Conservation (phyloP, 1,140 invertebrate genomes). For the Drosophila sucinea region DNA sequence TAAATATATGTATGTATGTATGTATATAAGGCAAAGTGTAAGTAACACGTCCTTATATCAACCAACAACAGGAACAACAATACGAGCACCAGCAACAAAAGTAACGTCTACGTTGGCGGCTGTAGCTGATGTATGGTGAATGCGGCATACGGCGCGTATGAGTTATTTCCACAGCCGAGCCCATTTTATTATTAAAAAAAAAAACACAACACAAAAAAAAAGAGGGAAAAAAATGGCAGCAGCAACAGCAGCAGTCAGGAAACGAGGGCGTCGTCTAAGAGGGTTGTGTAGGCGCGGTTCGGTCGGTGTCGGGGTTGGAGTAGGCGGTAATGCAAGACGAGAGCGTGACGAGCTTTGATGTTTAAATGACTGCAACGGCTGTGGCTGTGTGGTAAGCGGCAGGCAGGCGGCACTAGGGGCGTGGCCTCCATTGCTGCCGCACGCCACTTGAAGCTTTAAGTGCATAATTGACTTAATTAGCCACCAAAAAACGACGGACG, state of each 20-base stretch:
- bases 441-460: constrained; percentile 75
- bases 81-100: constrained; percentile 36
- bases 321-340: constrained; percentile 27
- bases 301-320: constrained; percentile 1
- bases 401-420: constrained; percentile 17
- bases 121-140: constrained; percentile 73
- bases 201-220: constrained; percentile 9
- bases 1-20: constrained; percentile 71
- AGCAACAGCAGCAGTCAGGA: constrained; percentile 29
- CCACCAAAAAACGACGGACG: constrained; percentile 75
- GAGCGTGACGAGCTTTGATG: constrained; percentile 78
- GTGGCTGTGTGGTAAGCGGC: constrained; percentile 26
- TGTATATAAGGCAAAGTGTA: constrained; percentile 74
- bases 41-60: constrained; percentile 75
- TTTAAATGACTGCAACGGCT: constrained; percentile 71
- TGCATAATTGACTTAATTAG: constrained; percentile 81
- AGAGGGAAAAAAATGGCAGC: neutral
- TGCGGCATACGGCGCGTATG: constrained; percentile 78
- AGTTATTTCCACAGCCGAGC: constrained; percentile 74
- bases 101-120: constrained; percentile 27
- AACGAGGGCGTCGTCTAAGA: constrained; percentile 16
- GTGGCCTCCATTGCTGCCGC: constrained; percentile 55
- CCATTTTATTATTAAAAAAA: constrained; percentile 77
- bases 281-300: neutral
- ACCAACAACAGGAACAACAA: constrained; percentile 36